Evolutionary conservation across 1,140 invertebrate genomes (phyloP).

Genomic region (Atta colombica): DNA sequence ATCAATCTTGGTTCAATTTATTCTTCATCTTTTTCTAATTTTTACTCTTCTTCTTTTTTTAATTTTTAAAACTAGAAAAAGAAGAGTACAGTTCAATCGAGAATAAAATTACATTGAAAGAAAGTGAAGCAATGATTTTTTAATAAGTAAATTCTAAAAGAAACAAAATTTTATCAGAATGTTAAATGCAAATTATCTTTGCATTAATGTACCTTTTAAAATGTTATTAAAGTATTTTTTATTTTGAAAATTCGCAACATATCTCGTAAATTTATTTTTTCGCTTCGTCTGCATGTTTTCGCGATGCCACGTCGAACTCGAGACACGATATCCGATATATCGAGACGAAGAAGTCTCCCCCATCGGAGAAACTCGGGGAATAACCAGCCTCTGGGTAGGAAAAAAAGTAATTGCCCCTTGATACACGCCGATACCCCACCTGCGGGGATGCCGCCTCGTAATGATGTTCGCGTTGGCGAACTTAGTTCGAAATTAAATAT

Average conservation of each 20-base stretch:
- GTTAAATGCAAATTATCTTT: no score
- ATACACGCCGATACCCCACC: slow-evolving; percentile 80
- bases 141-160: slow-evolving; percentile 1
- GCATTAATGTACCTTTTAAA: neutral
- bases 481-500: slow-evolving; percentile 85
- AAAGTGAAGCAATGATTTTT: neutral
- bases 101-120: no score
- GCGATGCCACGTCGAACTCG: slow-evolving; percentile 1
- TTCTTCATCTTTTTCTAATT: no score
- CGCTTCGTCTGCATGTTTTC: neutral
- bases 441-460: slow-evolving; percentile 74
- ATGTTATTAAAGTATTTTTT: slow-evolving; percentile 10
- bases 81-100: no score
- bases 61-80: no score
- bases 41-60: no score
- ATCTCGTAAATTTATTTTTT: neutral
- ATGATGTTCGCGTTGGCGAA: slow-evolving; percentile 78
- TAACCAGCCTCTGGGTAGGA: slow-evolving; percentile 71
- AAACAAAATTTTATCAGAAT: slow-evolving; percentile 8
- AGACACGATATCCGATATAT: slow-evolving; percentile 60
- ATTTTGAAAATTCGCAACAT: neutral
- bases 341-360: slow-evolving; percentile 45
- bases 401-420: slow-evolving; percentile 79
- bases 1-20: no score
- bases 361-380: slow-evolving; percentile 29